phyloP scores from a whole-genome alignment of 2,797 vertebrate genomes.

The Gallirallus australis region DNA sequence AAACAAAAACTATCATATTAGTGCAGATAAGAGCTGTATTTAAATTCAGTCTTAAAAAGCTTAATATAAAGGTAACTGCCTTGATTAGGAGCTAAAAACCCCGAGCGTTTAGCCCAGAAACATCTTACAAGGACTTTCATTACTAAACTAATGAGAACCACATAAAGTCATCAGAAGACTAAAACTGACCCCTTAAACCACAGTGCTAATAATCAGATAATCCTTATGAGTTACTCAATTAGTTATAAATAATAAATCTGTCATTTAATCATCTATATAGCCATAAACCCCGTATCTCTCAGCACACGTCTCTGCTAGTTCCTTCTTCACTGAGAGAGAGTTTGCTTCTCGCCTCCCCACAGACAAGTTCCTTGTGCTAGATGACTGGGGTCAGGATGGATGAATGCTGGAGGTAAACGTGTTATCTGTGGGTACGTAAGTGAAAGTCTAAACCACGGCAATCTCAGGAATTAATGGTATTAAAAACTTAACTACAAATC shows the following conservation, averaged over 20 bases:
- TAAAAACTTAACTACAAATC: neutral
- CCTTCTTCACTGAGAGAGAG: neutral
- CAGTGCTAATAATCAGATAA: neutral
- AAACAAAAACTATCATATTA: neutral
- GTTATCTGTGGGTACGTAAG: neutral
- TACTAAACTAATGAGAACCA: neutral
- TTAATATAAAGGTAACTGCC: neutral
- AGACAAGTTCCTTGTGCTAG: neutral
- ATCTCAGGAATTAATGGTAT: neutral
- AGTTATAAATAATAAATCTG: neutral
- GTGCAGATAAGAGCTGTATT: neutral
- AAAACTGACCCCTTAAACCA: neutral
- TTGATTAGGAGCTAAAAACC: neutral
- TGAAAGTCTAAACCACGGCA: neutral
- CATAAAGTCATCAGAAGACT: neutral
- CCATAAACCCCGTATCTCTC: neutral
- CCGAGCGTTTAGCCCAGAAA: neutral
- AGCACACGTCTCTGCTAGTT: neutral
- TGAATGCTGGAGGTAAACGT: neutral
- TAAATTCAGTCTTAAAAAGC: neutral
- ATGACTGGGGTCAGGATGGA: neutral
- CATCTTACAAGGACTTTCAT: neutral
- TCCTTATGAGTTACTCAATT: neutral
- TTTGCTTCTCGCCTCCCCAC: rapidly evolving
- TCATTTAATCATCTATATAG: neutral